Base-by-base conservation (phyloP, 1,140 invertebrate species). In the Lepidotrigona ventralis region DNA sequence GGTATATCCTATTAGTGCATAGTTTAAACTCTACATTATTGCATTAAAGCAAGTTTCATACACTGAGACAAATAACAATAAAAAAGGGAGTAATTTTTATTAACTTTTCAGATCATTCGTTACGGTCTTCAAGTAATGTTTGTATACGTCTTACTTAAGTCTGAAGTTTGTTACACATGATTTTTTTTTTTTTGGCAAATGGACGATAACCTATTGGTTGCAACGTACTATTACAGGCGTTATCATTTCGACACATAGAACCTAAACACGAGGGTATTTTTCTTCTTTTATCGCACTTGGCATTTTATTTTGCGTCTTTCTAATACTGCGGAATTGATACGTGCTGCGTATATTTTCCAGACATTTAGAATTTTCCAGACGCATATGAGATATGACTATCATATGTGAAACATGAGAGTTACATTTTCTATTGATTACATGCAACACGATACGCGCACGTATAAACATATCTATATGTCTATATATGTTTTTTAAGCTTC, bases 201-300 rank as follows among this genome's bases (percentile, higher is more conserved):
- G 56, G 26, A 51, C 5, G 46, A 66, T 81, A 71, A 68, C 26
- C 54, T 81, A 54, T 56, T 33, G 15, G 9, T 23, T 46, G 26
- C 56, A 64, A 74, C 4, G 26, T 33, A 33, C 14, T 76, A 51
- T 76, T 39, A 33, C 51, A n/a, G 21, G 15, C 1, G 54, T 54
- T 68, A 68, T 51, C 51, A 78, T 54, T 78, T 78, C 14, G 19
- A 68, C 12, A 26, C 39, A 3, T 33, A 33, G 29, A 78, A 78
- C n/a, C 5, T 46, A 46, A 8, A 51, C 60, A 21, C 46, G 26
- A 63, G 11, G 39, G 1, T 29, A 53, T 51, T 58, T 75, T 29
- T 46, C 39, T 46, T 46, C 39, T 46, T 60, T 23, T 58, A 39
- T 58, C 54, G 26, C 12, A 54, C 2, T 14, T 46, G 15, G 3